Conservation (phyloP, 2,113 vertebrate species). For the Gasterosteus aculeatus region DNA sequence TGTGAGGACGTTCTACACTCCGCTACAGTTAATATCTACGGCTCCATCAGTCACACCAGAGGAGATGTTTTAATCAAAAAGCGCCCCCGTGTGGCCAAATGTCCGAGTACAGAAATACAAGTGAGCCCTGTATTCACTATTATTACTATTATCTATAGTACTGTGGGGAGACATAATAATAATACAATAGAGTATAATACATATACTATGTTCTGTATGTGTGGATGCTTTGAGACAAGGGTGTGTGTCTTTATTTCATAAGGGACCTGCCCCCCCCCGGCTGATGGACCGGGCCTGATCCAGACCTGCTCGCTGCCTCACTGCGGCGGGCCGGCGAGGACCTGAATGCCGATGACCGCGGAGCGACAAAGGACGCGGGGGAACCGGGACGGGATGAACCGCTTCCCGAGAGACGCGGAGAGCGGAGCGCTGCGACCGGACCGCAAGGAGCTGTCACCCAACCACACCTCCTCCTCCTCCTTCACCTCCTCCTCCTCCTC, state of each 20-base stretch:
- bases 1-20: no score
- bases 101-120: background rate
- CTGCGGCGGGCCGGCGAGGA: conserved; percentile 82
- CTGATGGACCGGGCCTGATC: conserved; percentile 31
- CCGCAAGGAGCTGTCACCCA: conserved; percentile 85
- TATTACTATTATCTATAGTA: background rate
- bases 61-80: background rate
- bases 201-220: background rate
- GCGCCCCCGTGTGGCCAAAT: background rate
- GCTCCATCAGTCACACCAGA: background rate
- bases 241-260: background rate
- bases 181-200: background rate
- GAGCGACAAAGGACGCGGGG: conserved; percentile 84
- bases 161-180: background rate
- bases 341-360: conserved; percentile 94
- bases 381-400: conserved; percentile 90
- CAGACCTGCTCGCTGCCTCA: conserved; percentile 20
- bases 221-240: background rate
- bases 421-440: conserved; percentile 83
- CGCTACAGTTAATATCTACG: no score
- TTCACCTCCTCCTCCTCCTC: conserved; percentile 52
- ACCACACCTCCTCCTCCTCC: conserved; percentile 53
- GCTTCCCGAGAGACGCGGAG: conserved; percentile 83
- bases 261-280: background rate
- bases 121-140: background rate